These are phyloP conservation scores for Drosophila flavopinicola DNA, from an alignment of 2,888 invertebrate genomes.

Conservation along the genomic window DNA sequence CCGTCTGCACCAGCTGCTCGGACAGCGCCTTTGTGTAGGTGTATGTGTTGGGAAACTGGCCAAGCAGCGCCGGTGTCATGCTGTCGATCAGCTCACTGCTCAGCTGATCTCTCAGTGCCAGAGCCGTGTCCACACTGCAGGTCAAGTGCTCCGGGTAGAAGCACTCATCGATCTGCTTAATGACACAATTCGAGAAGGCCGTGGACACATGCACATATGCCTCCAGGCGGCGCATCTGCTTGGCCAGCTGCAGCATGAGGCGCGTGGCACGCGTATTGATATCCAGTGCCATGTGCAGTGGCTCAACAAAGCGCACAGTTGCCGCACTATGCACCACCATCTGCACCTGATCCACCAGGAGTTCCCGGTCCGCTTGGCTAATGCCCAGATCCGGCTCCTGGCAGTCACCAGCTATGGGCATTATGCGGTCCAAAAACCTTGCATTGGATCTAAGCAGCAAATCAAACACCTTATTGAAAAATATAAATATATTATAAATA, in stretches of 20 bases:
- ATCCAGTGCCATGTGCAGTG: conserved; percentile 87
- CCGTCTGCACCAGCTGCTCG: conserved; percentile 86
- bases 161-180: conserved; percentile 81
- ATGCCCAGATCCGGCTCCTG: conserved; percentile 82
- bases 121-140: conserved; percentile 80
- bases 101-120: conserved; percentile 76
- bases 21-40: conserved; percentile 90
- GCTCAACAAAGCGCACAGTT: conserved; percentile 91
- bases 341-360: conserved; percentile 83
- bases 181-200: conserved; percentile 88
- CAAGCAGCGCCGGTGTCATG: conserved; percentile 72
- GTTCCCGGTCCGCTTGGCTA: conserved; percentile 76
- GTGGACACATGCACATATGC: conserved; percentile 88
- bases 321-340: conserved; percentile 95
- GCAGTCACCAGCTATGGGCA: conserved; percentile 84
- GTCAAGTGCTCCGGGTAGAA: conserved; percentile 82
- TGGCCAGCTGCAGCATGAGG: conserved; percentile 87
- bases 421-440: conserved; percentile 76
- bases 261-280: conserved; percentile 89
- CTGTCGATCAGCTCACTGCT: conserved; percentile 81
- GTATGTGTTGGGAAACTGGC: conserved; percentile 88
- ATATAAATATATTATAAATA: no score
- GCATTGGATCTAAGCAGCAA: conserved; percentile 57
- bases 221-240: conserved; percentile 85
- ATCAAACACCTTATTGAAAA: conserved; percentile 30